These are phyloP conservation scores for Orthosia incerta DNA, from an alignment of 2,888 invertebrate genomes.

Conservation along the genomic window DNA sequence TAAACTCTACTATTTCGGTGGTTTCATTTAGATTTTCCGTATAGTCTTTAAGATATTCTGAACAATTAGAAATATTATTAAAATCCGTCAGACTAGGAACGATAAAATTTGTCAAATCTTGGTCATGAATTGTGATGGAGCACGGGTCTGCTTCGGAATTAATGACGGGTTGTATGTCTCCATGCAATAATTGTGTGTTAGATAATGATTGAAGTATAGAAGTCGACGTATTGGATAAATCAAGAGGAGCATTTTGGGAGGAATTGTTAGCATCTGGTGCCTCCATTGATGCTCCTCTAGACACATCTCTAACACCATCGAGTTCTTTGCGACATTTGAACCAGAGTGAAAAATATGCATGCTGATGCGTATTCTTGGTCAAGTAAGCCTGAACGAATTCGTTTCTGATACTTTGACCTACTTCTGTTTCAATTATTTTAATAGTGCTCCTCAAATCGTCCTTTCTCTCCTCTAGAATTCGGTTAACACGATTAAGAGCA, in stretches of 20 bases:
- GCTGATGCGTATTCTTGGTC: constrained; percentile 16
- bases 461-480: constrained; percentile 21
- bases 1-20: constrained; percentile 15
- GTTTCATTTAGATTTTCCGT: constrained; percentile 13
- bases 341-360: constrained; percentile 26
- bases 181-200: constrained; percentile 16
- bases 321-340: constrained; percentile 18
- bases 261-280: constrained; percentile 14
- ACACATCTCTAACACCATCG: constrained; percentile 20
- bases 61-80: constrained; percentile 14
- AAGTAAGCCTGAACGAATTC: constrained; percentile 21
- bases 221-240: constrained; percentile 31
- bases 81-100: constrained; percentile 16
- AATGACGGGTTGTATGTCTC: constrained; percentile 14
- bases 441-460: constrained; percentile 30
- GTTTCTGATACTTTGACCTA: constrained; percentile 17
- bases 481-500: constrained; percentile 1
- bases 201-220: constrained; percentile 10
- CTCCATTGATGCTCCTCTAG: constrained; percentile 17
- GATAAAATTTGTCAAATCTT: constrained; percentile 12
- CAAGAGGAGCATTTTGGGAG: constrained; percentile 25
- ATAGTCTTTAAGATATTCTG: constrained; percentile 10
- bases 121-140: background rate
- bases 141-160: constrained; percentile 20
- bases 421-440: constrained; percentile 31